phyloP scores from a whole-genome alignment of 1,140 invertebrate genomes.

The Brachionus koreanus region DNA sequence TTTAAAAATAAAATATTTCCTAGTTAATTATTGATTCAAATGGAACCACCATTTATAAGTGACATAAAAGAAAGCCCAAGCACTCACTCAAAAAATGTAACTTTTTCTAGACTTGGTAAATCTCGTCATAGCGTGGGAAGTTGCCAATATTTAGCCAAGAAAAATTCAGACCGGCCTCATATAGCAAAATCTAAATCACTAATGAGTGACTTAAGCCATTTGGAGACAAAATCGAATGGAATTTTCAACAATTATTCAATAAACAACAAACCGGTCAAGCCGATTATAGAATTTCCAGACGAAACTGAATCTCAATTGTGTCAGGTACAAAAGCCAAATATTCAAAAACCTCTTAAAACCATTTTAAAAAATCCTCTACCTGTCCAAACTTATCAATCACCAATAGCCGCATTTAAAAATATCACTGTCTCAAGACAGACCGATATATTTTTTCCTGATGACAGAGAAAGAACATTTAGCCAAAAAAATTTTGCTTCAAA shows the following conservation, averaged over 20 bases:
- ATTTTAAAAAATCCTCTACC: neutral
- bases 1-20: neutral
- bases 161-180: neutral
- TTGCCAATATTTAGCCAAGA: neutral
- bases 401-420: neutral
- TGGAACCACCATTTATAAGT: neutral
- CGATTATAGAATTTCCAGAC: neutral
- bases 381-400: neutral
- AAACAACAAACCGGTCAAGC: neutral
- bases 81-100: neutral
- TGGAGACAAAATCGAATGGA: neutral
- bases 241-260: neutral
- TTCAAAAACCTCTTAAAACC: conserved; percentile 1
- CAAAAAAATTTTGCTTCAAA: neutral
- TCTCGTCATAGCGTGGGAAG: neutral
- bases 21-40: neutral
- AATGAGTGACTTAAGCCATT: neutral
- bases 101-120: neutral
- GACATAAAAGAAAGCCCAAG: neutral
- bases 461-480: neutral
- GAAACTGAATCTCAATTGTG: neutral
- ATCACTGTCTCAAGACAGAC: neutral
- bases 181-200: neutral
- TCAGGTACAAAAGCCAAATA: neutral
- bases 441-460: neutral